Evolutionary conservation across 1,140 invertebrate genomes (phyloP).

Genomic region (Macrocentrus cingulum): DNA sequence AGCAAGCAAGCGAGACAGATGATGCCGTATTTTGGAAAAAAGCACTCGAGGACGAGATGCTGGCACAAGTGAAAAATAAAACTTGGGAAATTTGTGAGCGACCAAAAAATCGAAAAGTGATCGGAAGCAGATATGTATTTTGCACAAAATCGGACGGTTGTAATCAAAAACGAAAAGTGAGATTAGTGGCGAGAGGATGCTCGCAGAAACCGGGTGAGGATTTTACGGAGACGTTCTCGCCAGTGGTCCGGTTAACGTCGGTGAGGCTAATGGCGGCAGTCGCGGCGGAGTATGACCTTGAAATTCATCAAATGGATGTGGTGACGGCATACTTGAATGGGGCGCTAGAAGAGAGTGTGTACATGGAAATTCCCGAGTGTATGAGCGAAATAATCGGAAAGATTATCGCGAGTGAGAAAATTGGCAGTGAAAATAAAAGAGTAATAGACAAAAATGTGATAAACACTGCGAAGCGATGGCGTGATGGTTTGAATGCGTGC

Average conservation of each 20-base stretch:
- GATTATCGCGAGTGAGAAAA: neutral
- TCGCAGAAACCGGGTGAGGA: too few species aligned
- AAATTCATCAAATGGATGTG: constrained; percentile 39
- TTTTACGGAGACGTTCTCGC: constrained; percentile 38
- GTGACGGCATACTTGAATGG: constrained; percentile 31
- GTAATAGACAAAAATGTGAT: neutral
- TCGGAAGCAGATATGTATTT: constrained; percentile 27
- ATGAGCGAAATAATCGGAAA: constrained; percentile 9
- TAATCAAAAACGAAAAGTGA: constrained; percentile 34
- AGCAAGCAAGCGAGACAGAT: too few species aligned
- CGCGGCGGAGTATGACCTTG: constrained; percentile 15
- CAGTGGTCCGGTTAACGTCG: constrained; percentile 30
- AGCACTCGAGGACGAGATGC: too few species aligned
- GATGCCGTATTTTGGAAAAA: too few species aligned
- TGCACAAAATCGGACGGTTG: neutral
- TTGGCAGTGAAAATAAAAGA: neutral
- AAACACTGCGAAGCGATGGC: too few species aligned
- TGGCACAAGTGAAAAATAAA: too few species aligned
- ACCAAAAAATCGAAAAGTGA: constrained; percentile 37
- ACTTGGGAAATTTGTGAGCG: too few species aligned
- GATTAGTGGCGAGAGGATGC: constrained; percentile 41
- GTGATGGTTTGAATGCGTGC: too few species aligned
- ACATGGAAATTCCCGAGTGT: constrained; percentile 29
- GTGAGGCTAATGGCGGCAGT: constrained; percentile 27
- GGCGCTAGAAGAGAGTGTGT: constrained; percentile 28